Base-by-base conservation (phyloP, 2,888 invertebrate species). In the Drosophila prostipennis region DNA sequence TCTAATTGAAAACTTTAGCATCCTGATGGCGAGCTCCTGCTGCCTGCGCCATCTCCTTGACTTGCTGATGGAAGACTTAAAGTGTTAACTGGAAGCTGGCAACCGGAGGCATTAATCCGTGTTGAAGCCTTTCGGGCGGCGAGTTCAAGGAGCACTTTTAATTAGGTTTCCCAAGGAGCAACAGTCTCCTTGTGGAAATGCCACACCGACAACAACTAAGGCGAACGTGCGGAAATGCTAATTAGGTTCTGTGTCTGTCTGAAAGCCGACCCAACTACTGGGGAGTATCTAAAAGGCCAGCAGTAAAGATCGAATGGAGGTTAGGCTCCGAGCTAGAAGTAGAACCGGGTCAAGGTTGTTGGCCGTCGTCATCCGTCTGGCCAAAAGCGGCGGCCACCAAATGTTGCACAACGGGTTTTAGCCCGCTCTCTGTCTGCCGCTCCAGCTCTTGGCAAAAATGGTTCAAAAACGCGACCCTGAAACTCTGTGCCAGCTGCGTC, bases 311-410 rank as follows among this genome's bases (percentile, higher is more conserved):
- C 51, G 45, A 46, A 48, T 57, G 55, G 59, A 75, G 75, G 65
- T 71, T 61, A 67, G 59, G 56, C 56, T 63, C 63, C 71, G 4
- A 23, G 71, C 55, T 64, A 75, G 70, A 55, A 37, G 65, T 69
- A 89, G 90, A 91, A 90, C 89, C 87, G 86, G 91, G 91, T 91
- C 91, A 91, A 91, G 91, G 90, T 87, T 89, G 75, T 42, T 32
- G 29, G 69, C 40, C 74, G 58, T 39, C 73, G 58, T 39, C 42
- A 70, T 57, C 63, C 37, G 64, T 72, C 72, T 72, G 72, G 55
- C 64, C 61, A 78, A 76, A 71, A 57, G 58, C 53, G 61, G 71
- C 60, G 64, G 55, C 59, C 52, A 55, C 64, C 49, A 58, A 74
- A 76, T 76, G 74, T 68, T 69, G 70, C 57, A 61, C 72, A 70